Percentiles rank a stretch among this genome's conserved stretches.
phyloP scores from a whole-genome alignment of 1,140 invertebrate genomes.

The Batillaria attramentaria region DNA sequence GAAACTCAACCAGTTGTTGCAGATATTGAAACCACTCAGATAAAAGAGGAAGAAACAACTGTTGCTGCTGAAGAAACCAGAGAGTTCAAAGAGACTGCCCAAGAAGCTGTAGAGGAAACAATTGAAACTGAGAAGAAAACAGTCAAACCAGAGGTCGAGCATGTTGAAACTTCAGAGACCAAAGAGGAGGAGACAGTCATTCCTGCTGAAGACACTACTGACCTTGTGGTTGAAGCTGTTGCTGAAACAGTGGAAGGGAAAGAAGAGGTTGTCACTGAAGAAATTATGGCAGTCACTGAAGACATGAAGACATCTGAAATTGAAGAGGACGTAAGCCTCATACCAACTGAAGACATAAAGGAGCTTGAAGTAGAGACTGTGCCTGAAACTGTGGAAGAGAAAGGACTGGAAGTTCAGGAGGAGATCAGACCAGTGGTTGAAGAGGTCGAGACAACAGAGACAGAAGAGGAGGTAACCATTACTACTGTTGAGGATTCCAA shows the following conservation, averaged over 20 bases:
- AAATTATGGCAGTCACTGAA: neutral
- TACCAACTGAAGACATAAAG: conserved; percentile 3
- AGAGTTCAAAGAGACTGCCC: conserved; percentile 20
- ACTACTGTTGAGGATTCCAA: neutral
- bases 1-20: neutral
- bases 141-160: neutral
- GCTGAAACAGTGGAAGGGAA: conserved; percentile 23
- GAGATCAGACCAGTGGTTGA: conserved; percentile 14
- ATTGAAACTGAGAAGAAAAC: conserved; percentile 19
- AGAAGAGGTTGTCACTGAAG: conserved; percentile 25
- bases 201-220: neutral
- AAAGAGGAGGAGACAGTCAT: conserved; percentile 17
- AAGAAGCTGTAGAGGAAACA: conserved; percentile 1
- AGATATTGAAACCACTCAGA: neutral
- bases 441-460: conserved; percentile 10
- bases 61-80: conserved; percentile 17
- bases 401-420: conserved; percentile 39
- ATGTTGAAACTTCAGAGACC: conserved; percentile 13
- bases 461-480: conserved; percentile 5
- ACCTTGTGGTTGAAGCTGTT: conserved; percentile 38
- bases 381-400: conserved; percentile 26
- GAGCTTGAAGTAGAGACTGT: conserved; percentile 32
- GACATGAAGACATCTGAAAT: neutral
- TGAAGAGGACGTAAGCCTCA: neutral
- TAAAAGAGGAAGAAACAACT: conserved; percentile 10